These are phyloP conservation scores for Solenodon paradoxus DNA, from an alignment of 2,113 vertebrate genomes.

Conservation along the genomic window DNA sequence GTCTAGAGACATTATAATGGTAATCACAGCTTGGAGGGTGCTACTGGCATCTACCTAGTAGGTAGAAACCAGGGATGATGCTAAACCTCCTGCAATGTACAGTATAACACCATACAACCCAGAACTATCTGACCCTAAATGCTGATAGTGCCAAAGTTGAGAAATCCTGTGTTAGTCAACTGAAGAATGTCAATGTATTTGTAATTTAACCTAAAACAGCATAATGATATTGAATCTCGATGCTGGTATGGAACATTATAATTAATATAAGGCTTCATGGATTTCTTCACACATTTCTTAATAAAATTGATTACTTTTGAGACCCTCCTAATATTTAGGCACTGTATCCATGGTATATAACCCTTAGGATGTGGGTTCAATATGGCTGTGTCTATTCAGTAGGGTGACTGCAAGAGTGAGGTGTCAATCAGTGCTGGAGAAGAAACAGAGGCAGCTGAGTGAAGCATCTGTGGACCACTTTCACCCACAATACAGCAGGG, in stretches of 20 bases:
- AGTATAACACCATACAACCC: neutral
- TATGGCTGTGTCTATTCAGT: neutral
- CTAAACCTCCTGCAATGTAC: neutral
- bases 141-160: neutral
- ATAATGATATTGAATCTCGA: neutral
- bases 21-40: neutral
- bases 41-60: neutral
- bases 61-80: neutral
- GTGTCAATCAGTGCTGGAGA: neutral
- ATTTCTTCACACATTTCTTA: neutral
- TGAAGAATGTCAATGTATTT: neutral
- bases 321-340: neutral
- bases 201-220: neutral
- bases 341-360: neutral
- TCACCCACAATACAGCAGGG: neutral
- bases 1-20: neutral
- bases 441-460: fast-evolving
- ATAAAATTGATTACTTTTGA: neutral
- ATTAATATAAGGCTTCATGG: neutral
- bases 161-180: neutral
- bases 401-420: neutral
- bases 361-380: neutral
- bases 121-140: neutral
- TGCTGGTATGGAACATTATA: neutral
- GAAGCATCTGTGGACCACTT: neutral